These are phyloP conservation scores for Oenanthe oenanthe DNA, from an alignment of 2,113 vertebrate genomes.

Conservation along the genomic window DNA sequence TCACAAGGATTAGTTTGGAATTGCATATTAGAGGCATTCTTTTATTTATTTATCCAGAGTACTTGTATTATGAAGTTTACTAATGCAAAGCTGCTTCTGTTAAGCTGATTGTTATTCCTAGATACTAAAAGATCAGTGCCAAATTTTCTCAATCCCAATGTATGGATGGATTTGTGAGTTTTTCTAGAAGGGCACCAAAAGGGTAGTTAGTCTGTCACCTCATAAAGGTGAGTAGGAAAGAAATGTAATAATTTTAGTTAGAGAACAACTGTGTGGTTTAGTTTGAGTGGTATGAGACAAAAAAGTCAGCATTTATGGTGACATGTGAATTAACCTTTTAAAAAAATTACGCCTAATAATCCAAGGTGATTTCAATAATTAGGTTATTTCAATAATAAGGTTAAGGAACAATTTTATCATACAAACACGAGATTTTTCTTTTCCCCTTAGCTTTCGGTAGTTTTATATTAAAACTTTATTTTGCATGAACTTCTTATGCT, in stretches of 20 bases:
- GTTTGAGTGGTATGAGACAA: neutral
- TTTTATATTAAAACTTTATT: neutral
- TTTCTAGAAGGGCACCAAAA: neutral
- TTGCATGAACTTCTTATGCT: neutral
- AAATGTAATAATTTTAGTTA: neutral
- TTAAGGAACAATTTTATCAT: neutral
- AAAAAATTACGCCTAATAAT: neutral
- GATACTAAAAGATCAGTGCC: neutral
- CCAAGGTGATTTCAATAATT: neutral
- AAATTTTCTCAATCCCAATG: neutral
- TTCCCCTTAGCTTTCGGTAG: neutral
- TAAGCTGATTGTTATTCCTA: neutral
- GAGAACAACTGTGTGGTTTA: neutral
- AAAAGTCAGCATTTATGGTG: neutral
- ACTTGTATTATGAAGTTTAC: neutral
- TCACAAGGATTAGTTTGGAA: neutral
- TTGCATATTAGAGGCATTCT: neutral
- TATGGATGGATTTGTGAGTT: neutral
- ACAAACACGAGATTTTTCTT: neutral
- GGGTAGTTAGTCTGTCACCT: neutral
- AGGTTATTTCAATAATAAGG: neutral
- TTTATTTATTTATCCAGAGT: neutral
- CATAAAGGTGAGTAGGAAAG: neutral
- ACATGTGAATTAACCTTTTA: neutral
- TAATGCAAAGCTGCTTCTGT: slow-evolving; percentile 1